A percentile compares a stretch with the other conserved stretches of the same genome.
These are phyloP conservation scores for Cryptus viduatorius DNA, from an alignment of 2,888 invertebrate species.

Conservation along the genomic window DNA sequence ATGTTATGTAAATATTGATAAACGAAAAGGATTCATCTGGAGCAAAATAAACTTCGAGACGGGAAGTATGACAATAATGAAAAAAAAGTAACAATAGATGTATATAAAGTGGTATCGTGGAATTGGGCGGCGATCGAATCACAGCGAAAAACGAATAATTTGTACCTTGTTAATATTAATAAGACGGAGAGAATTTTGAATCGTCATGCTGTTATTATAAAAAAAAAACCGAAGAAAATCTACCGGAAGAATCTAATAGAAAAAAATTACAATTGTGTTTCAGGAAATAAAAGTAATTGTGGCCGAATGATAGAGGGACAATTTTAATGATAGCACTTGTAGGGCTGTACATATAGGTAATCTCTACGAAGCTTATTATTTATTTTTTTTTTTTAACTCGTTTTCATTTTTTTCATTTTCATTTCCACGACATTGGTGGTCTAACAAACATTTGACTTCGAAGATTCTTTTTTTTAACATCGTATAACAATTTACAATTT, in stretches of 20 bases:
- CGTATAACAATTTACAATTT: conserved; percentile 12
- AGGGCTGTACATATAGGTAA: conserved; percentile 83
- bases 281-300: conserved; percentile 82
- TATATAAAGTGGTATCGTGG: conserved; percentile 22
- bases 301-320: conserved; percentile 82
- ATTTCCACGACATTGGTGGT: conserved; percentile 35
- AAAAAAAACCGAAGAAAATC: conserved; percentile 12
- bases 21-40: neutral
- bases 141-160: conserved; percentile 28
- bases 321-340: conserved; percentile 80
- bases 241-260: conserved; percentile 53
- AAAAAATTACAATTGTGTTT: conserved; percentile 80
- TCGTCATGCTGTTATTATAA: conserved; percentile 14
- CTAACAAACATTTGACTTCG: neutral
- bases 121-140: conserved; percentile 45
- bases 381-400: conserved; percentile 65
- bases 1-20: conserved; percentile 20
- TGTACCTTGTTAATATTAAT: conserved; percentile 56
- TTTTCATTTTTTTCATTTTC: conserved; percentile 29
- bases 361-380: conserved; percentile 80
- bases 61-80: conserved; percentile 24
- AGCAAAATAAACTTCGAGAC: conserved; percentile 11
- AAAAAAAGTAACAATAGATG: neutral
- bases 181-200: conserved; percentile 39
- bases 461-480: conserved; percentile 23